phyloP scores from a whole-genome alignment of 2,888 invertebrate species.

The Caenorhabditis drosophilae region DNA sequence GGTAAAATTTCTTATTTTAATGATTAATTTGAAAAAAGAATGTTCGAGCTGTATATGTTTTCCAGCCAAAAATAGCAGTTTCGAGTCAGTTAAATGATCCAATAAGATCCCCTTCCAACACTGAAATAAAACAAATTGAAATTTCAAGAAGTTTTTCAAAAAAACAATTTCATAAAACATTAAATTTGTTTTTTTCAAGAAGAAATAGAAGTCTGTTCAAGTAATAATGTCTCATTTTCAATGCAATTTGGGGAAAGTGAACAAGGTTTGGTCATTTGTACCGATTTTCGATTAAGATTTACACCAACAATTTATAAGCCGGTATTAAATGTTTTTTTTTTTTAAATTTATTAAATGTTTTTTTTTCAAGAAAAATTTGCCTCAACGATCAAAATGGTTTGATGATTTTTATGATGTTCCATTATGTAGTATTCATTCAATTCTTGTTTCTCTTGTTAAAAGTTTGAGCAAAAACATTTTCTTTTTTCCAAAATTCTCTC shows the following conservation, averaged over 20 bases:
- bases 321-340: background rate
- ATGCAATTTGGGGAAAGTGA: slow-evolving; percentile 47
- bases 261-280: slow-evolving; percentile 82
- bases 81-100: background rate
- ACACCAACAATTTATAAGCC: slow-evolving; percentile 13
- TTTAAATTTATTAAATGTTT: background rate
- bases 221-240: slow-evolving; percentile 74
- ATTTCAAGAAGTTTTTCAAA: background rate
- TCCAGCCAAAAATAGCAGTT: slow-evolving; percentile 8
- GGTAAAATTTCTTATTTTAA: slow-evolving; percentile 1
- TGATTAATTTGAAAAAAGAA: background rate
- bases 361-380: slow-evolving; percentile 34
- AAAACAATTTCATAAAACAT: background rate
- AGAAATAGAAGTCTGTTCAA: slow-evolving; percentile 79
- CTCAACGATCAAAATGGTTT: slow-evolving; percentile 39
- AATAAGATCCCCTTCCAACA: background rate
- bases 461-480: background rate
- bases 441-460: background rate
- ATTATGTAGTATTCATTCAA: background rate
- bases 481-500: background rate
- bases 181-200: slow-evolving; percentile 42
- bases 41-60: no score
- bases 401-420: slow-evolving; percentile 45
- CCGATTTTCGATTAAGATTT: slow-evolving; percentile 82
- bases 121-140: slow-evolving; percentile 1